Evolutionary conservation across 1,140 invertebrate genomes (phyloP), one percentile per base, ranked within the genome.

Genomic region (Drosophila pseudoananassae): DNA sequence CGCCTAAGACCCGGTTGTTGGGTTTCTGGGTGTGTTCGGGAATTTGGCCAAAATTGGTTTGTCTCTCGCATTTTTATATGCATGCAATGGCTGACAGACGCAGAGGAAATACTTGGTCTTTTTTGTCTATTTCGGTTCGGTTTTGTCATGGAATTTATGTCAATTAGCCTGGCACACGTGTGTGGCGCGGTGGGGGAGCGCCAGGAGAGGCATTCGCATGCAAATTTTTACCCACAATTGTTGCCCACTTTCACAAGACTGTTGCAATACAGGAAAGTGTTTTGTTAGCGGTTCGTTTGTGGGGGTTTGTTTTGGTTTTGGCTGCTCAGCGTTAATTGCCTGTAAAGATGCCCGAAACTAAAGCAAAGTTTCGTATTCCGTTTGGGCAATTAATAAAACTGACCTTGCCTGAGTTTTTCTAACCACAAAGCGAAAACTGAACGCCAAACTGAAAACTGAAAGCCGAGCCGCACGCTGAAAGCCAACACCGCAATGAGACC

Each of bases 231-330:
- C 50, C 55, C 72, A 76, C 73, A 76, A 76, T 76, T 83, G 70
- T 78, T 57, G 70, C 54, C 75, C 63, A 88, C 75, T 87, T 82
- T 87, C 83, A 82, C 83, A 87, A 78, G 71, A 66, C 58, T 58
- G 63, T 88, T 82, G 78, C 83, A 87, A 87, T 58, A 88, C 79
- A 87, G 83, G 83, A 87, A 87, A 88, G 82, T 87, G 75, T 87
- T 87, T 83, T 65, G 49, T 53, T 63, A 20, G 20, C 40, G 40
- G n/a, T 20, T 69, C 40, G 25, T 29, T 33, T 6, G 5, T 10
- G 29, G 56, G 47, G 23, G 43, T 56, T 73, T 49, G 58, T 74
- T 64, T 74, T 64, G 70, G 60, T 74, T 45, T 27, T 40, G n/a
- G 72, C 31, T 53, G 64, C 65, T 54, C 53, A 50, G 69, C 82